Evolutionary conservation across 2,888 invertebrate genomes (phyloP).

Genomic region (Emmelina monodactyla): DNA sequence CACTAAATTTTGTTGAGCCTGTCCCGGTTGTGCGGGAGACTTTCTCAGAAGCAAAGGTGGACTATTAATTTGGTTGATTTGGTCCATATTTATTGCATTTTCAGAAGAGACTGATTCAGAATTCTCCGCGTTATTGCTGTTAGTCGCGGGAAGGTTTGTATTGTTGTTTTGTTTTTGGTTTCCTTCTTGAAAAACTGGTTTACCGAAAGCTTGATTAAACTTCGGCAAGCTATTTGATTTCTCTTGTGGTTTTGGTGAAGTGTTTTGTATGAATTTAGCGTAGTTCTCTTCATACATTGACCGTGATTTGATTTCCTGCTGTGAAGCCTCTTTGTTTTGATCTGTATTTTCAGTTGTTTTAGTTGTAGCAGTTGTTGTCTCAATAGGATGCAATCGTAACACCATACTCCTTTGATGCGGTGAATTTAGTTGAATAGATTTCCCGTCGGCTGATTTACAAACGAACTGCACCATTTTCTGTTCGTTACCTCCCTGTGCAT

Average conservation of each 20-base stretch:
- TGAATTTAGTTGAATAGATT: slow-evolving; percentile 62
- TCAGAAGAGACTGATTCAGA: slow-evolving; percentile 34
- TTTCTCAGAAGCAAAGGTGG: slow-evolving; percentile 49
- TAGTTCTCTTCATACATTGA: slow-evolving; percentile 65
- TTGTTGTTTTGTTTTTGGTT: slow-evolving; percentile 33
- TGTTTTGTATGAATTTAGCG: slow-evolving; percentile 60
- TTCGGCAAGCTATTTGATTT: slow-evolving; percentile 70
- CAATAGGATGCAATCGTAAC: slow-evolving; percentile 49
- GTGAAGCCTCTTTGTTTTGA: slow-evolving; percentile 29
- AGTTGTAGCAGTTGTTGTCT: slow-evolving; percentile 29
- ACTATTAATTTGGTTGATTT: slow-evolving; percentile 39
- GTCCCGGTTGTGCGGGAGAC: slow-evolving; percentile 32
- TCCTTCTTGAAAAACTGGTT: slow-evolving; percentile 69
- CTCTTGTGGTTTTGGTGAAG: slow-evolving; percentile 41
- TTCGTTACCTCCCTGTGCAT: slow-evolving; percentile 53
- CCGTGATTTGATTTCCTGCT: slow-evolving; percentile 56
- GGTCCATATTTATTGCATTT: slow-evolving; percentile 40
- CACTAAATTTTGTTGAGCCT: slow-evolving; percentile 38
- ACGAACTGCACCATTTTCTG: slow-evolving; percentile 69
- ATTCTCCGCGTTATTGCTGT: slow-evolving; percentile 28
- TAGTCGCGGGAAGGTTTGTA: slow-evolving; percentile 11
- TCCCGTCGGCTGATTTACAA: slow-evolving; percentile 69
- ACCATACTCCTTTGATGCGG: slow-evolving; percentile 64
- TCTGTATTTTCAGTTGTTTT: slow-evolving; percentile 37
- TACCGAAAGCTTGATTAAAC: slow-evolving; percentile 82